Evolutionary conservation across 1,140 invertebrate genomes (phyloP).

Genomic region (Hycleus cichorii): DNA sequence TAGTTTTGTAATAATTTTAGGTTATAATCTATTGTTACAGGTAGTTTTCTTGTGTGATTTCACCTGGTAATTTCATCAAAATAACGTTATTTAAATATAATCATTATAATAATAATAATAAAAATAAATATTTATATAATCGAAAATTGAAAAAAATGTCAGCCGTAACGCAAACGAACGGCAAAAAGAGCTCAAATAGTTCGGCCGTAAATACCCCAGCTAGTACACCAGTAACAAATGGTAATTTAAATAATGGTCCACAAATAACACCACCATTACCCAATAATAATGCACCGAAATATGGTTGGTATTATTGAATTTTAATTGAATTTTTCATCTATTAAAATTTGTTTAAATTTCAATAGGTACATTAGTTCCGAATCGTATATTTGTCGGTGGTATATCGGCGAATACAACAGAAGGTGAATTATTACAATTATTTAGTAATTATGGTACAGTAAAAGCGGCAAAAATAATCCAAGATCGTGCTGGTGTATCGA

Average conservation of each 20-base stretch:
- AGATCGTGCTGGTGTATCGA: constrained; percentile 87
- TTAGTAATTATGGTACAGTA: constrained; percentile 82
- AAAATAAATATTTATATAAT: background rate
- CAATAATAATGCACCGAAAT: constrained; percentile 32
- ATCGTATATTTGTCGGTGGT: constrained; percentile 92
- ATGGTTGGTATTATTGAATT: constrained; percentile 17
- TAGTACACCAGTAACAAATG: constrained; percentile 26
- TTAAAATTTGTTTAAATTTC: constrained; percentile 1
- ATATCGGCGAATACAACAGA: constrained; percentile 81
- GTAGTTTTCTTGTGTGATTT: constrained; percentile 15
- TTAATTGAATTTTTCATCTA: background rate
- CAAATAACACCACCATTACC: constrained; percentile 26
- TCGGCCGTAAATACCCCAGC: constrained; percentile 31
- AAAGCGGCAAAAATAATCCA: constrained; percentile 91
- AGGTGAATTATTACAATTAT: constrained; percentile 72
- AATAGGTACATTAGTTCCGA: constrained; percentile 73
- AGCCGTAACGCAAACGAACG: constrained; percentile 20
- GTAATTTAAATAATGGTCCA: background rate
- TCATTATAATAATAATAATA: constrained; percentile 2
- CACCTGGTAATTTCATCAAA: background rate
- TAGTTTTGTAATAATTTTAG: too few relatives aligned
- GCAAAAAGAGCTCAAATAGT: constrained; percentile 28
- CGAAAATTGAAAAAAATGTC: constrained; percentile 20
- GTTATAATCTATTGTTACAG: background rate
- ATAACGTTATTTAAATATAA: too few relatives aligned